Conservation (phyloP, 2,113 vertebrate species). For the Pholis gunnellus region DNA sequence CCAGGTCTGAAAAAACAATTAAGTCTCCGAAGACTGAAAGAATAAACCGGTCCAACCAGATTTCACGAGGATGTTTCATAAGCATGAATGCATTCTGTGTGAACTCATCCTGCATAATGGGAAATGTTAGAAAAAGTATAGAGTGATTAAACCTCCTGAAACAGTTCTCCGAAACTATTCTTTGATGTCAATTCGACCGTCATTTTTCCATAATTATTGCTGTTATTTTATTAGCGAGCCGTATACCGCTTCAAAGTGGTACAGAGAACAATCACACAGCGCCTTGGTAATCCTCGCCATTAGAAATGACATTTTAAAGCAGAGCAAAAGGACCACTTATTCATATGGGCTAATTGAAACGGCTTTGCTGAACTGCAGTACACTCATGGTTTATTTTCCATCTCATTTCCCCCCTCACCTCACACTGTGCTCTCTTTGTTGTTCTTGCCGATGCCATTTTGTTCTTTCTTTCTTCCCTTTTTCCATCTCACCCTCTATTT, state of each 20-base stretch:
- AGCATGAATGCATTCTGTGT: neutral
- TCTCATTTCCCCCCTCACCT: neutral
- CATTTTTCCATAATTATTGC: conserved; percentile 46
- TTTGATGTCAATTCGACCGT: conserved; percentile 39
- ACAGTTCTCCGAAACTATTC: conserved; percentile 4
- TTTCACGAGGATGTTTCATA: neutral
- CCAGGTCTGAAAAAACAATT: neutral
- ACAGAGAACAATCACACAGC: conserved; percentile 17
- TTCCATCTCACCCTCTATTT: neutral
- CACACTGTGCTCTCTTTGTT: conserved; percentile 16
- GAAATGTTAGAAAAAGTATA: conserved; percentile 7
- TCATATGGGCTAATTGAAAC: conserved; percentile 61
- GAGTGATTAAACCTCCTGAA: conserved; percentile 17
- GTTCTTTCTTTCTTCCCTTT: neutral
- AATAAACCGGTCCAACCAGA: neutral
- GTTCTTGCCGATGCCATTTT: conserved; percentile 27
- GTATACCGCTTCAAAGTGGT: conserved; percentile 38
- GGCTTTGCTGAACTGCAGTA: conserved; percentile 19
- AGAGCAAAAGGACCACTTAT: conserved; percentile 21
- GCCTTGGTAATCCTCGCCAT: conserved; percentile 48
- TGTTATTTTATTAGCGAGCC: conserved; percentile 43
- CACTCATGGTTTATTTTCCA: conserved; percentile 6
- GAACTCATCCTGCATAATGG: neutral
- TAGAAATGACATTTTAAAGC: conserved; percentile 74
- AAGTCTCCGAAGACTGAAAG: neutral